Base-by-base conservation (phyloP, 2,797 vertebrate species). In the Mustela erminea region DNA sequence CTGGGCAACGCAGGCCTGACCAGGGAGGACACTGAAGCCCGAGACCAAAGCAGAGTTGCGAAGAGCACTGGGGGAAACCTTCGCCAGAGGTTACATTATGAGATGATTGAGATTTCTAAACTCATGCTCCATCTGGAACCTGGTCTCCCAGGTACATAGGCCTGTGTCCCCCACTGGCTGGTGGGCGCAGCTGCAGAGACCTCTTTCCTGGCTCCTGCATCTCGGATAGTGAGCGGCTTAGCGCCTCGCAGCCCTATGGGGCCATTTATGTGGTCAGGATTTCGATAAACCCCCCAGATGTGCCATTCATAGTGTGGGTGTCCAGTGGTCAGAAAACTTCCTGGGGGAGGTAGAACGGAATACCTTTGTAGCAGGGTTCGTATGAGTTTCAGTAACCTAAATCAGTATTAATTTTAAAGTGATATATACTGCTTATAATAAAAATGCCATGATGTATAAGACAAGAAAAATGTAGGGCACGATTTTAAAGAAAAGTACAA, bases 401-500 rank as follows among this genome's bases (percentile, higher is more conserved):
- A 77, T 66, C 10, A 35, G 1, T 72, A 77, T 93, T 43, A 43
- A 84, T 81, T 88, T 97, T 56, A 54, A 96, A 90, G 29, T 75
- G 70, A 89, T 41, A 10, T 38, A 32, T 7, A 86, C 10, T 62
- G 52, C 68, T 80, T 54, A 81, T 35, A 32, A 66, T 75, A 38
- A 64, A 92, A 90, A 62, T 35, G 21, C 29, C 3, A 0, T 43
- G 49, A 75, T 93, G 81, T 23, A 68, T 60, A 83, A 92, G 46
- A 72, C 20, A 49, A 90, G 43, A 52, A 90, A 93, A 95, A 90
- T n/a, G 32, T 78, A 43, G 25, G 52, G 10, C 27, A 88, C 23
- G 10, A 87, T 93, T 96, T 94, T 49, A 68, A 68, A 97, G 72
- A 87, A 78, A 96, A 86, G 4, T 32, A 21, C 25, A 68, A 29